Evolutionary conservation across 2,113 vertebrate species (phyloP).

Genomic region (Panurus biarmicus): DNA sequence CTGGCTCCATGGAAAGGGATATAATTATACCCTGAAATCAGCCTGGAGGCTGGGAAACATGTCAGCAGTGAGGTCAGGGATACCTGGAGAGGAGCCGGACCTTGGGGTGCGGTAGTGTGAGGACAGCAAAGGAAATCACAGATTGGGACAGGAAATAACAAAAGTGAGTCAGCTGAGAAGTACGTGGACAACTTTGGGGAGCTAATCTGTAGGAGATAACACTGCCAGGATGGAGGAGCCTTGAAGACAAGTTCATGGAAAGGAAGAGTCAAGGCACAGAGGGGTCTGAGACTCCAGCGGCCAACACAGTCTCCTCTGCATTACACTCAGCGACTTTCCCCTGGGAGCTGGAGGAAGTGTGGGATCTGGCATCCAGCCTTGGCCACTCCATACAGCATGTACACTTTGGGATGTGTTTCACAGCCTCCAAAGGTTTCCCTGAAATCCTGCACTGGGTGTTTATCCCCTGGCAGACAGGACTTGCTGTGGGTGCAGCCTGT

Average conservation of each 20-base stretch:
- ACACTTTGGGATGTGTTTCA: background rate
- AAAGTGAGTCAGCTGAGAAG: constrained; percentile 1
- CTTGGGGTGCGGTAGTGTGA: background rate
- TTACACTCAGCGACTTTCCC: background rate
- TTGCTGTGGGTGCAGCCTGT: background rate
- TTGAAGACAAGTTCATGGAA: background rate
- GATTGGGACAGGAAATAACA: constrained; percentile 41
- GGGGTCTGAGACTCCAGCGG: background rate
- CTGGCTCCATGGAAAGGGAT: background rate
- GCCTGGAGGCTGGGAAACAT: rapidly evolving
- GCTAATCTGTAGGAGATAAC: background rate
- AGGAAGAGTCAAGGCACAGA: background rate
- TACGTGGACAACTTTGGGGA: background rate
- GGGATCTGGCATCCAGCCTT: background rate
- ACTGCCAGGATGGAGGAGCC: background rate
- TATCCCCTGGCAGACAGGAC: constrained; percentile 30
- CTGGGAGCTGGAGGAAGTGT: no score
- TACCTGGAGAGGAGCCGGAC: background rate
- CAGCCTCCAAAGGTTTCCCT: background rate
- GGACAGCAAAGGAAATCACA: background rate
- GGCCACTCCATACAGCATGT: background rate
- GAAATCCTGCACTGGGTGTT: background rate
- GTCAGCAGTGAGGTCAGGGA: background rate
- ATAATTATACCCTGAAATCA: background rate
- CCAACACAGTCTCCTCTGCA: background rate